These are phyloP conservation scores for Melanostigma gelatinosum DNA, from an alignment of 2,113 vertebrate species.

Conservation along the genomic window DNA sequence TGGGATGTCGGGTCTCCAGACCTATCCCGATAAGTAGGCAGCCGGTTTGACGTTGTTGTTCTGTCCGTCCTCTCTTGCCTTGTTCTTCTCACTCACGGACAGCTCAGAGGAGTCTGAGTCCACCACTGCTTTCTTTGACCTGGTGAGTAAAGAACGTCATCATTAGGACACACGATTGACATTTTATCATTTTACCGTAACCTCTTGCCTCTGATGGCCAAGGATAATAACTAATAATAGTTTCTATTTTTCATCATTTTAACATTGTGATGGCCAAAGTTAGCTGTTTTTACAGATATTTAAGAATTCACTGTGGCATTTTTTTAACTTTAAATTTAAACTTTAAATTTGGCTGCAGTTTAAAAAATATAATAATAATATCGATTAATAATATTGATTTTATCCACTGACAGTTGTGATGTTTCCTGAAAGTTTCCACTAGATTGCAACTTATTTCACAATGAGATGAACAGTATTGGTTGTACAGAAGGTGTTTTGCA, in stretches of 20 bases:
- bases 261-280: neutral
- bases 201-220: neutral
- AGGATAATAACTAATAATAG: neutral
- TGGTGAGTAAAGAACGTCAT: constrained; percentile 47
- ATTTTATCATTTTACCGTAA: neutral
- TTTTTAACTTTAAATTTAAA: neutral
- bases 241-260: neutral
- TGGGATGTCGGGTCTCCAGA: neutral
- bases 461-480: neutral
- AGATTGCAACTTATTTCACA: neutral
- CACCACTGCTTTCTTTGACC: constrained; percentile 71
- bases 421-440: neutral
- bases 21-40: constrained; percentile 76
- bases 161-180: neutral
- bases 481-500: neutral
- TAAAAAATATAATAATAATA: too few relatives aligned
- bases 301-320: neutral
- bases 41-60: constrained; percentile 82
- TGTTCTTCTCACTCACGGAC: constrained; percentile 74
- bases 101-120: constrained; percentile 66
- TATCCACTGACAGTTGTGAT: neutral
- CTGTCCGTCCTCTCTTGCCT: constrained; percentile 82
- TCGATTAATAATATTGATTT: too few relatives aligned
- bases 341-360: neutral
- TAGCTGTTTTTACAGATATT: neutral